A percentile compares a stretch with the other conserved stretches of the same genome.
Evolutionary conservation across 2,888 invertebrate species (phyloP).

Genomic region (Sisyra nigra): DNA sequence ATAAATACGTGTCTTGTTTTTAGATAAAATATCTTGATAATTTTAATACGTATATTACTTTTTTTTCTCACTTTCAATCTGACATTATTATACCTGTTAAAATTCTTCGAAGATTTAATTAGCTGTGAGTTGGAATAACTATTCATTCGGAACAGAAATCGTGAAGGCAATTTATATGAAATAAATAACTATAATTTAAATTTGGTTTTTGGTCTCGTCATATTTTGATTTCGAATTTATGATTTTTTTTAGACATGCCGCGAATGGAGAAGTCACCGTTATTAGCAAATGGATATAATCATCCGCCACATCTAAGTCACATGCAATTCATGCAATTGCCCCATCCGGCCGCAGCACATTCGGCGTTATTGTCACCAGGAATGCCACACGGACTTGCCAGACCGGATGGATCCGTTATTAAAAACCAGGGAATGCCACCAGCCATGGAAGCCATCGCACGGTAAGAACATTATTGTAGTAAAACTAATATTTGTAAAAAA

Average conservation of each 20-base stretch:
- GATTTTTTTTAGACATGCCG: slow-evolving; percentile 52
- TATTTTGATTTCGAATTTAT: background rate
- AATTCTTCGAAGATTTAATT: too few relatives aligned
- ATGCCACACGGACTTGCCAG: slow-evolving; percentile 74
- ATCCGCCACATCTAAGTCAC: slow-evolving; percentile 81
- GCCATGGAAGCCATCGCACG: slow-evolving; percentile 84
- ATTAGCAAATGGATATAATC: slow-evolving; percentile 86
- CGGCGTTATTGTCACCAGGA: slow-evolving; percentile 76
- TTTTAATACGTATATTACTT: too few relatives aligned
- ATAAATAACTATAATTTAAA: too few relatives aligned
- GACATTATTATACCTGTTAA: too few relatives aligned
- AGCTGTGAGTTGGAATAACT: too few relatives aligned
- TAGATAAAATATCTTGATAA: too few relatives aligned
- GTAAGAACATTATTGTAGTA: slow-evolving; percentile 34
- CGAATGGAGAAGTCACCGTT: slow-evolving; percentile 84
- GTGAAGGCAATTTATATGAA: too few relatives aligned
- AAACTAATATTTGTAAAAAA: too few relatives aligned
- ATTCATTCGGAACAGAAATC: too few relatives aligned
- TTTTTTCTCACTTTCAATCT: too few relatives aligned
- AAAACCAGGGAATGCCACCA: slow-evolving; percentile 69
- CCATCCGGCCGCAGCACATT: slow-evolving; percentile 51
- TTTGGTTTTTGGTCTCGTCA: too few relatives aligned
- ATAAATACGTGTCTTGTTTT: too few relatives aligned
- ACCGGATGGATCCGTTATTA: slow-evolving; percentile 69
- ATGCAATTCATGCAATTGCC: slow-evolving; percentile 91